Base-by-base conservation (phyloP, 2,888 invertebrate genomes). In the Drosophila silvestris region DNA sequence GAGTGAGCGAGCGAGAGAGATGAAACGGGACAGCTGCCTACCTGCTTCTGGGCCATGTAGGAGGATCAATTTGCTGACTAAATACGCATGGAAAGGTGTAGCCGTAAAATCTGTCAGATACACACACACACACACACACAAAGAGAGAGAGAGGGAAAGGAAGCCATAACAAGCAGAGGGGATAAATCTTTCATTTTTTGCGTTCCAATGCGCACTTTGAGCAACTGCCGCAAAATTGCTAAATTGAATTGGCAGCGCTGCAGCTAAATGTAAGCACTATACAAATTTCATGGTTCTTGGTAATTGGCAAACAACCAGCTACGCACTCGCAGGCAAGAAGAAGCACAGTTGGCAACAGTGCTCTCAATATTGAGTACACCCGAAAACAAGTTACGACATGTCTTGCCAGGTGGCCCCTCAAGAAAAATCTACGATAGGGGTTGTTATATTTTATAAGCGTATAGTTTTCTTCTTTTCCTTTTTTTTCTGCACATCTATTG, bases 1-100 rank as follows among this genome's bases (percentile, higher is more conserved):
- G 37, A 33, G 22, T 16, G 39, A 41, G 53, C 3, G 44, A 28
- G 44, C 12, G 44, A 33, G 54, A 16, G 53, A 35, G 35, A 22
- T 16, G 19, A 39, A 73, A 53, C 12, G 67, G 63, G 72, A 82
- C 56, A 75, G 70, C 66, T 83, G 89, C 62, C 83, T 86, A 86
- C 86, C 86, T 86, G 86, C 81, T 77, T 50, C 41, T 59, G 56
- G 66, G 52, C 41, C 63, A 70, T 74, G 89, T 78, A 89, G 87
- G 85, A 89, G 89, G 89, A 89, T 87, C 89, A 85, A 87, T 87
- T 87, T 89, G 89, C 87, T 81, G 85, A 77, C 87, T 89, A 87
- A 87, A 87, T 89, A 89, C 88, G 73, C 73, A 80, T 68, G 66
- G 62, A 89, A 83, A 87, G 87, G 89, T 87, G 89, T 89, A 89